phyloP scores from a whole-genome alignment of 2,113 vertebrate species.

The Cheirogaleus medius region DNA sequence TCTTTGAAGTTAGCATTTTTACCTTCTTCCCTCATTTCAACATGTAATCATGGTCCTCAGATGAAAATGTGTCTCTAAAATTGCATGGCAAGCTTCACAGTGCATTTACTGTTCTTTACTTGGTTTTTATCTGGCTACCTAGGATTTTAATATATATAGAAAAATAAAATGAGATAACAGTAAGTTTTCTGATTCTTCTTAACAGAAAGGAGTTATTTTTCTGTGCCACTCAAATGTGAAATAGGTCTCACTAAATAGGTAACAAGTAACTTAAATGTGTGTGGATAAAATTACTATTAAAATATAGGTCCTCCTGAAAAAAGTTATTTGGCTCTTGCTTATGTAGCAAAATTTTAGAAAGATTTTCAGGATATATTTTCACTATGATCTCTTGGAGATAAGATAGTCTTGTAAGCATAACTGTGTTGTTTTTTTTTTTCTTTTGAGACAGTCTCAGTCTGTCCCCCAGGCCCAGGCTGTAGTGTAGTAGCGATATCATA shows the following conservation, averaged over 20 bases:
- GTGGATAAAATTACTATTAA: neutral
- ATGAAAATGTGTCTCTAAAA: neutral
- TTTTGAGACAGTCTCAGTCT: too few relatives aligned
- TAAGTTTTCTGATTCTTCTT: neutral
- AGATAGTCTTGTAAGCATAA: conserved; percentile 16
- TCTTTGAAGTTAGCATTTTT: conserved; percentile 28
- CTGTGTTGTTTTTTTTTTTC: neutral
- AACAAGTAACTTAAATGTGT: neutral
- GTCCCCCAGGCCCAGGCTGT: too few relatives aligned
- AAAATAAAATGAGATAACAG: neutral
- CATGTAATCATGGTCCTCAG: neutral
- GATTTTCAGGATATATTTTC: conserved; percentile 44
- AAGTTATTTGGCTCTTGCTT: neutral
- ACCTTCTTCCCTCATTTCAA: neutral
- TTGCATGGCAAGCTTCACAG: neutral
- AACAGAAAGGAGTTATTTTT: neutral
- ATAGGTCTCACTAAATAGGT: neutral
- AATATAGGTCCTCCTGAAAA: neutral
- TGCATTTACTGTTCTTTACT: neutral
- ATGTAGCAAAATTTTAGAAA: conserved; percentile 36
- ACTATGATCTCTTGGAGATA: neutral
- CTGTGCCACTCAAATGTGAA: neutral
- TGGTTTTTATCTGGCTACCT: neutral
- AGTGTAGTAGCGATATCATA: too few relatives aligned
- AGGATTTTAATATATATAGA: neutral